Evolutionary conservation across 1,140 invertebrate genomes (phyloP).

Genomic region (Drosophila azteca): DNA sequence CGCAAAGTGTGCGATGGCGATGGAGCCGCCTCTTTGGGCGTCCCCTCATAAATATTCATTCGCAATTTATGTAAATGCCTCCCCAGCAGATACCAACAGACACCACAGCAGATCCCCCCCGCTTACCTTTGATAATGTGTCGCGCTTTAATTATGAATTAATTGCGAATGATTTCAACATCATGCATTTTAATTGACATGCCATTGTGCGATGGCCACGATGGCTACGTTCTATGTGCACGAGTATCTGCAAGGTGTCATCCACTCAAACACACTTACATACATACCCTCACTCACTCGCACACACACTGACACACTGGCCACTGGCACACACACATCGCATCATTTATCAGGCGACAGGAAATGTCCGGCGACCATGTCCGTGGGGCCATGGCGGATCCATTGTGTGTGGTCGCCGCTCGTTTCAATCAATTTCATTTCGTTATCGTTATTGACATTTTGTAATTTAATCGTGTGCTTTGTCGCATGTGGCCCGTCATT

Average conservation of each 20-base stretch:
- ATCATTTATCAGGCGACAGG: constrained; percentile 69
- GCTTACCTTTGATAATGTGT: constrained; percentile 76
- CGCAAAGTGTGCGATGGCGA: not conserved
- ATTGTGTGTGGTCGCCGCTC: constrained; percentile 69
- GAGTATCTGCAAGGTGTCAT: constrained; percentile 56
- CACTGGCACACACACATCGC: constrained; percentile 23
- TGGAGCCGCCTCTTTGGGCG: constrained; percentile 4
- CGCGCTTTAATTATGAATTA: constrained; percentile 80
- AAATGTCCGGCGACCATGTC: constrained; percentile 20
- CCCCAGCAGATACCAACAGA: not conserved
- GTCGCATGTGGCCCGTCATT: constrained; percentile 54
- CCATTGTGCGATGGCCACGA: constrained; percentile 49
- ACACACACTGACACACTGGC: constrained; percentile 23
- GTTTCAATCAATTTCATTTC: constrained; percentile 80
- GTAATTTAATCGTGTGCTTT: constrained; percentile 81
- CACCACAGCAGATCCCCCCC: not conserved
- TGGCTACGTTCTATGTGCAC: constrained; percentile 37
- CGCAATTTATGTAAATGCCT: constrained; percentile 71
- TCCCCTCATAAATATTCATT: constrained; percentile 75
- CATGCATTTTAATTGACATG: constrained; percentile 80
- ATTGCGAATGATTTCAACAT: constrained; percentile 81
- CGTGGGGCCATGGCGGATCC: constrained; percentile 23
- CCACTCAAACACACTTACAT: constrained; percentile 43
- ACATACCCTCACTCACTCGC: constrained; percentile 15
- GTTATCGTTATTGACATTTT: constrained; percentile 77